Evolutionary conservation across 2,888 invertebrate species (phyloP), one percentile per base, ranked within the genome.

Genomic region (Zeuzera pyrina): DNA sequence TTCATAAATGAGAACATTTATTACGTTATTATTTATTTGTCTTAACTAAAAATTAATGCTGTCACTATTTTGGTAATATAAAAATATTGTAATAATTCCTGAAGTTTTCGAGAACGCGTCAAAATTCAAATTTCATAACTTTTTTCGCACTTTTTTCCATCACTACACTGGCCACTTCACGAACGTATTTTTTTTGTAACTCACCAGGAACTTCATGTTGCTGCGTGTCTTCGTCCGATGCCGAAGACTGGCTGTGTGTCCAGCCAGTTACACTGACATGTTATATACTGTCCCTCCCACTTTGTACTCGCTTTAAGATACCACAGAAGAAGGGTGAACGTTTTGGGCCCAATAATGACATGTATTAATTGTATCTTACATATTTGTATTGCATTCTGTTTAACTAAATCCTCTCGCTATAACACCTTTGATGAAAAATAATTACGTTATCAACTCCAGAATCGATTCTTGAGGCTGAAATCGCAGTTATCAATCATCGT

Each of bases 151-250:
- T 23, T 30, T 23, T 33, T 23, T 23, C 35, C 29, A 39, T 29
- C 22, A 39, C 46, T 39, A 24, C 47, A 47, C 45, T 47, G 29
- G n/a, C 24, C 49, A 47, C 45, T 43, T 27, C 49, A 43, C 46
- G 42, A 10, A 28, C 10, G 13, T 12, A 11, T 15, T 15, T 29
- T 29, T 41, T 37, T 40, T 39, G 45, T 28, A 43, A 79, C 83
- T 83, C 70, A 83, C 83, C 83, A 72, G 69, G 55, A 67, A 62
- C 79, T 83, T 84, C 83, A 84, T 81, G 77, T 73, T 77, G 81
- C 70, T 68, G 52, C 50, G 60, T 49, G 73, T 78, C 78, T 74
- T 66, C 79, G 76, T 61, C 57, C 52, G 53, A 52, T 53, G 77
- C 67, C 78, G 83, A 79, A 81, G 79, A 79, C 79, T 76, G 76